Evolutionary conservation across 2,797 vertebrate genomes (phyloP).

Genomic region (Argyrosomus regius): DNA sequence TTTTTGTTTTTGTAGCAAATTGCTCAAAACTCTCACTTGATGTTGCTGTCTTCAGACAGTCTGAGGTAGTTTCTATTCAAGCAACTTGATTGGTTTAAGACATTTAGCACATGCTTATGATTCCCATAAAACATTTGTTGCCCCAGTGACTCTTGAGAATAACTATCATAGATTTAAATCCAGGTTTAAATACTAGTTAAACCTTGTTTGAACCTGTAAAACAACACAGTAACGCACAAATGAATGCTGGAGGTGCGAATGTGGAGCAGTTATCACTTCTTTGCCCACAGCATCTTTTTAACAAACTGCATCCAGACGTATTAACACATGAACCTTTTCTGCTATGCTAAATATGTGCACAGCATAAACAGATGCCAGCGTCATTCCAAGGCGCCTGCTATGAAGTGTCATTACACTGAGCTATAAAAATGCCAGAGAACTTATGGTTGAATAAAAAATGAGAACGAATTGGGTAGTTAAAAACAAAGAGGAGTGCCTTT

Average conservation of each 20-base stretch:
- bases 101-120: constrained; percentile 1
- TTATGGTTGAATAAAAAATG: constrained; percentile 53
- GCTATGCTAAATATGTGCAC: constrained; percentile 31
- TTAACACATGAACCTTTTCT: constrained; percentile 45
- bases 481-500: constrained; percentile 23
- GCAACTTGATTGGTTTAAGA: constrained; percentile 2
- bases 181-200: constrained; percentile 29
- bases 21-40: background rate
- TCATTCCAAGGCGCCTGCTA: constrained; percentile 51
- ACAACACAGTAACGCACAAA: background rate
- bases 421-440: constrained; percentile 61
- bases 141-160: constrained; percentile 12
- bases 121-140: constrained; percentile 14
- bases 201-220: constrained; percentile 23
- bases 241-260: constrained; percentile 33
- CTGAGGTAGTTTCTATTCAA: background rate
- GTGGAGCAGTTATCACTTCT: constrained; percentile 16
- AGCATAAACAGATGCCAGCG: constrained; percentile 50
- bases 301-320: constrained; percentile 29
- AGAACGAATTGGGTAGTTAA: constrained; percentile 51
- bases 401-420: constrained; percentile 63
- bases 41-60: background rate
- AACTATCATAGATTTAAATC: constrained; percentile 16
- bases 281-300: constrained; percentile 24
- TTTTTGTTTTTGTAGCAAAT: too few relatives aligned